These are phyloP conservation scores for Leuctra nigra DNA, from an alignment of 2,888 invertebrate species.

Conservation along the genomic window DNA sequence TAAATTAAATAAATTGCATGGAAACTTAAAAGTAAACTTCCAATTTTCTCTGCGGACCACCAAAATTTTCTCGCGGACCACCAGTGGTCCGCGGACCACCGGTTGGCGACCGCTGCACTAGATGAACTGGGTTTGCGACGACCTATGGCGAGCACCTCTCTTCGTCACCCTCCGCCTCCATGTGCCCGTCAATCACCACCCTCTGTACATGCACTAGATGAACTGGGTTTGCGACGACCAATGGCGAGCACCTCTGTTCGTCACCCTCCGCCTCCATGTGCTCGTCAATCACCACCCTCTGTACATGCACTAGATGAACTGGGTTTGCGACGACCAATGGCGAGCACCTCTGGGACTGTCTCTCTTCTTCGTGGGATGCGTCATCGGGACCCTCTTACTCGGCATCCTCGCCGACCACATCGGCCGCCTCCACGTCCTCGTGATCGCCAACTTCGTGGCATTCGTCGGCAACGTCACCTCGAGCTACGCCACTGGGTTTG, in stretches of 20 bases:
- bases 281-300: too few relatives aligned
- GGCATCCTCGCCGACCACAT: slow-evolving; percentile 50
- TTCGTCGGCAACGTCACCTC: slow-evolving; percentile 48
- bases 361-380: slow-evolving; percentile 55
- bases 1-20: too few relatives aligned
- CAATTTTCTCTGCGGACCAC: too few relatives aligned
- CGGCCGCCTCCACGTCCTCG: slow-evolving; percentile 49
- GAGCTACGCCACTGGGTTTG: slow-evolving; percentile 40
- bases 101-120: too few relatives aligned
- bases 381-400: slow-evolving; percentile 48
- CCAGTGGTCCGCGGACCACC: too few relatives aligned
- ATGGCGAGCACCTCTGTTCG: too few relatives aligned
- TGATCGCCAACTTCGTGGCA: slow-evolving; percentile 47
- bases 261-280: too few relatives aligned
- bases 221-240: too few relatives aligned
- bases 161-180: slow-evolving; percentile 50
- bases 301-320: slow-evolving; percentile 51
- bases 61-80: too few relatives aligned
- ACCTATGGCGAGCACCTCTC: slow-evolving; percentile 52
- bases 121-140: slow-evolving; percentile 52
- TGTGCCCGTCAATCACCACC: slow-evolving; percentile 48
- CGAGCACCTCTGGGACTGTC: slow-evolving; percentile 51
- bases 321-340: slow-evolving; percentile 54
- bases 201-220: too few relatives aligned
- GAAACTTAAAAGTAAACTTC: too few relatives aligned